Conservation (phyloP, 2,113 vertebrate genomes). For the Bucco capensis region DNA sequence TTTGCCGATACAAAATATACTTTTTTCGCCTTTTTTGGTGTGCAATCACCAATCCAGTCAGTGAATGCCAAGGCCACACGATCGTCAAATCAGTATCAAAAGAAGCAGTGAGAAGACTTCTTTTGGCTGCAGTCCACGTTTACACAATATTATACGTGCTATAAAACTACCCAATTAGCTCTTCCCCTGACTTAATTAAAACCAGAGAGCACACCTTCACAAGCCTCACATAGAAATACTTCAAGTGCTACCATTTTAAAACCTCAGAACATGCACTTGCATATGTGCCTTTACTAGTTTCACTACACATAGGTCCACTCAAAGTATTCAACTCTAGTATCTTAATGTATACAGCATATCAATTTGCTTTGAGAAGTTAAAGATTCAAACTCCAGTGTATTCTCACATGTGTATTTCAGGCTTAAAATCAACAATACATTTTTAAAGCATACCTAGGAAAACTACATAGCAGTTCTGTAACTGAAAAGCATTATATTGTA, state of each 20-base stretch:
- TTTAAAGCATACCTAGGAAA: not conserved
- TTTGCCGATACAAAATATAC: not conserved
- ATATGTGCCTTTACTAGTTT: not conserved
- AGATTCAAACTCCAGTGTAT: not conserved
- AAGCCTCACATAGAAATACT: not conserved
- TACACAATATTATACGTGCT: not conserved
- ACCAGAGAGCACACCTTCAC: not conserved
- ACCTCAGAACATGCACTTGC: not conserved
- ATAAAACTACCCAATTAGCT: not conserved
- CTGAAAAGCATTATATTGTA: not conserved
- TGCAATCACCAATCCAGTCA: not conserved
- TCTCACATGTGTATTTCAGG: not conserved
- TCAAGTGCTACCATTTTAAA: not conserved
- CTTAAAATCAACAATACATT: not conserved
- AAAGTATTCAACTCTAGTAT: not conserved
- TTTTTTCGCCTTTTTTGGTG: not conserved
- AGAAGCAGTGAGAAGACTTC: not conserved
- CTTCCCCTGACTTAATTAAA: not conserved
- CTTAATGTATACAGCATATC: not conserved
- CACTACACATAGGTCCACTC: not conserved
- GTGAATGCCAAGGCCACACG: not conserved
- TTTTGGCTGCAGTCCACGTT: not conserved
- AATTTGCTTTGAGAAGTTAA: not conserved
- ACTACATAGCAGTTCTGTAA: not conserved
- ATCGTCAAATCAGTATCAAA: not conserved